phyloP scores from a whole-genome alignment of 2,113 vertebrate species.

The Laterallus jamaicensis region DNA sequence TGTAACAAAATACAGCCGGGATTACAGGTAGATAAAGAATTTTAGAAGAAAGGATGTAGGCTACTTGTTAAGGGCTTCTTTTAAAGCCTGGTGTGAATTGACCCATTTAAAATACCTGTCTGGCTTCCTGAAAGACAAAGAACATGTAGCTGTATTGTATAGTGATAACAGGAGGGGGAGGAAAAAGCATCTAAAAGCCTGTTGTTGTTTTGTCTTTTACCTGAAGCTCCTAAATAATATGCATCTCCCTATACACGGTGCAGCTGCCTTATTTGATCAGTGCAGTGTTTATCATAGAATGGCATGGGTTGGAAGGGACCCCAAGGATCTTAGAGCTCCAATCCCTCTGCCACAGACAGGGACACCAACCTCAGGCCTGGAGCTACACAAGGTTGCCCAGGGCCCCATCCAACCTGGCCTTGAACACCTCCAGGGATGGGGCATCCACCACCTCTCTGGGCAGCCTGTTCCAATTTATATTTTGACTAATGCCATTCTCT shows the following conservation, averaged over 20 bases:
- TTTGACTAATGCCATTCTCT: not conserved
- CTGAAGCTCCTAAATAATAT: not conserved
- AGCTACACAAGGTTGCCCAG: too few species aligned
- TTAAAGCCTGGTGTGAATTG: not conserved
- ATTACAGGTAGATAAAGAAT: not conserved
- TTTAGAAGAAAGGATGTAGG: not conserved
- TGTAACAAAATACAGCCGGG: not conserved
- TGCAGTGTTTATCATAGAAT: not conserved
- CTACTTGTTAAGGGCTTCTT: not conserved
- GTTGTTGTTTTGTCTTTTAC: not conserved
- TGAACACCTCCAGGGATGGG: too few species aligned
- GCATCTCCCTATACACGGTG: not conserved
- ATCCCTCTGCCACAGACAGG: too few species aligned
- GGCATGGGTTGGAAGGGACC: too few species aligned
- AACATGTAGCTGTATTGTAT: not conserved
- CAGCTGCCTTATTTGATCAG: not conserved
- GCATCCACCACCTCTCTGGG: too few species aligned
- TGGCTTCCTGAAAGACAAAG: not conserved
- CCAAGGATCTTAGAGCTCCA: too few species aligned
- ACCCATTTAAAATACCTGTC: not conserved
- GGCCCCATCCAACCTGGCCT: too few species aligned
- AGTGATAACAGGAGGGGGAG: rapidly evolving
- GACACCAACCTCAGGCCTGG: too few species aligned
- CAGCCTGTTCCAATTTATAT: too few species aligned
- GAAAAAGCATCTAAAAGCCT: not conserved